A percentile compares a stretch with the other conserved stretches of the same genome.
Evolutionary conservation across 1,140 invertebrate genomes (phyloP).

Genomic region (Eciton burchellii): DNA sequence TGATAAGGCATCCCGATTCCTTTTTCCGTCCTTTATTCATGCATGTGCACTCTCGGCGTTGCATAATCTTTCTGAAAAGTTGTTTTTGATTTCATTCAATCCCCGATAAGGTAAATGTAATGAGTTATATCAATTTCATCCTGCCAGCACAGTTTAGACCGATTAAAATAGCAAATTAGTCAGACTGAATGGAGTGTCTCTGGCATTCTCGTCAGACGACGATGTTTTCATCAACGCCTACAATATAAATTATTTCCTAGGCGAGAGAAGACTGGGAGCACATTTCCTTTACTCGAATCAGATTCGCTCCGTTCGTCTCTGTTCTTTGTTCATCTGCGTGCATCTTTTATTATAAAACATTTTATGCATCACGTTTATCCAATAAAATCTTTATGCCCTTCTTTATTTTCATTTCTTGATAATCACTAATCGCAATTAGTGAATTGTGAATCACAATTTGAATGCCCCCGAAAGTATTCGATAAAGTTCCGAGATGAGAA

Average conservation of each 20-base stretch:
- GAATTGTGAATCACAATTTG: too few species aligned
- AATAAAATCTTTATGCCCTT: background rate
- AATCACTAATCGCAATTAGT: background rate
- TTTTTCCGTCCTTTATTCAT: background rate
- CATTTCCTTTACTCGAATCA: background rate
- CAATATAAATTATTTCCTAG: background rate
- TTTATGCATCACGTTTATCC: background rate
- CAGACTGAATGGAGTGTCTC: slow-evolving; percentile 29
- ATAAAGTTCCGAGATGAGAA: background rate
- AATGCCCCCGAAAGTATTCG: background rate
- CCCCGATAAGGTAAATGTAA: background rate
- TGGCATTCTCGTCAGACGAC: slow-evolving; percentile 25
- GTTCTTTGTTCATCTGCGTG: background rate
- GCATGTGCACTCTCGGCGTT: background rate
- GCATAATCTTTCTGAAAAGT: background rate
- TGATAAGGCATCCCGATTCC: background rate
- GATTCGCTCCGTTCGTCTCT: background rate
- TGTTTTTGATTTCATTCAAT: background rate
- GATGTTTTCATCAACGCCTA: slow-evolving; percentile 31
- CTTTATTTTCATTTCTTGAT: background rate
- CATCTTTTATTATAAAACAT: background rate
- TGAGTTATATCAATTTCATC: background rate
- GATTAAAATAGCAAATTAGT: slow-evolving; percentile 37
- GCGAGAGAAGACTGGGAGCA: background rate
- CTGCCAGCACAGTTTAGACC: background rate